Percentiles rank a stretch among this genome's conserved stretches.
Conservation (phyloP, 2,797 vertebrate genomes). For the Pelochelys cantorii region DNA sequence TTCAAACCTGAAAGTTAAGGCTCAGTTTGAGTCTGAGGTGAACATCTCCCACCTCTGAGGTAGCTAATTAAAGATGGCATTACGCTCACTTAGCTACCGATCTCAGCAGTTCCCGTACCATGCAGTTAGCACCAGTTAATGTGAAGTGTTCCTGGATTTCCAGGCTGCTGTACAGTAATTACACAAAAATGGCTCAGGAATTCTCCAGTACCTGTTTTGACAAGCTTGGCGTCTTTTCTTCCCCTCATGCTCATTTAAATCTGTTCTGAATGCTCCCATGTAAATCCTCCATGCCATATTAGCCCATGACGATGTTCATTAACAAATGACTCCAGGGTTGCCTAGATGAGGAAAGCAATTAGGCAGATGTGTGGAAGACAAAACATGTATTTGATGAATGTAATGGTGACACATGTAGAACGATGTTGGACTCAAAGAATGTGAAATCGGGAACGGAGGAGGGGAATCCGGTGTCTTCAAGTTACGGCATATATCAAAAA, state of each 20-base stretch:
- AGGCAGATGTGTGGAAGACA: constrained; percentile 73
- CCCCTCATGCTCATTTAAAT: background rate
- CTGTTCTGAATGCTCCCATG: constrained; percentile 18
- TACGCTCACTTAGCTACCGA: background rate
- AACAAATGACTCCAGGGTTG: constrained; percentile 72
- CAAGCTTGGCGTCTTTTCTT: background rate
- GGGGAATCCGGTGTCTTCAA: constrained; percentile 9
- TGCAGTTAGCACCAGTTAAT: constrained; percentile 38
- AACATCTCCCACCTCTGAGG: background rate
- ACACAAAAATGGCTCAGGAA: background rate
- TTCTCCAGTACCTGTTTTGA: constrained; percentile 8
- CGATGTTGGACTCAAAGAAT: constrained; percentile 50
- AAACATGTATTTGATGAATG: constrained; percentile 72
- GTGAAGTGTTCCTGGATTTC: constrained; percentile 2
- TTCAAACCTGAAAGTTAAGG: too few relatives aligned
- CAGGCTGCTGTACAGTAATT: background rate
- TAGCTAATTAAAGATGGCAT: background rate
- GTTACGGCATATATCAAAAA: constrained; percentile 34
- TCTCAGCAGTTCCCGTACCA: background rate
- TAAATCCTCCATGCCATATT: constrained; percentile 50
- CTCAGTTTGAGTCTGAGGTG: too few relatives aligned
- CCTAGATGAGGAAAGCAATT: constrained; percentile 77
- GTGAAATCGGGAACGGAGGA: constrained; percentile 32
- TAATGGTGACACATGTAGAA: constrained; percentile 61
- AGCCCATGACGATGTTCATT: constrained; percentile 54